Evolutionary conservation across 1,140 invertebrate genomes (phyloP).

Genomic region (Heterodera schachtii): DNA sequence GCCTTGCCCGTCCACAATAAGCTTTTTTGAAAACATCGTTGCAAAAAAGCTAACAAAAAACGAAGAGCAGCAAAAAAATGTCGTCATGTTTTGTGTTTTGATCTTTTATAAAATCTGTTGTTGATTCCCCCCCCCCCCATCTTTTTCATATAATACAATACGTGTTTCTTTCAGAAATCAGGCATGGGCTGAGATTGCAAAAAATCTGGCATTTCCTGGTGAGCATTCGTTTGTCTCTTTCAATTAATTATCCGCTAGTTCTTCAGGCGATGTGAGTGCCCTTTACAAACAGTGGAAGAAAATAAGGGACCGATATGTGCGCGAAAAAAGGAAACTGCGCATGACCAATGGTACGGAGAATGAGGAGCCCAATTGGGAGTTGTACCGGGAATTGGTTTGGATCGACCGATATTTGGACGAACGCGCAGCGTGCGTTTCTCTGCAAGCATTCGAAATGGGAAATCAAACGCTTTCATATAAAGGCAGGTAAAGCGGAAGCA

Average conservation of each 20-base stretch:
- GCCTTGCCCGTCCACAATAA: too few relatives aligned
- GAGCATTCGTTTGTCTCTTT: neutral
- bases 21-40: too few relatives aligned
- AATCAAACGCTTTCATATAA: conserved; percentile 19
- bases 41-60: too few relatives aligned
- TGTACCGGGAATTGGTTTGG: conserved; percentile 44
- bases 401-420: conserved; percentile 48
- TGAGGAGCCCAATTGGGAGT: conserved; percentile 39
- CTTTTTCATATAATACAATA: neutral
- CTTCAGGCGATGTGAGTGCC: conserved; percentile 41
- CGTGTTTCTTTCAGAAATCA: conserved; percentile 12
- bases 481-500: conserved; percentile 43
- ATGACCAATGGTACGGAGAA: conserved; percentile 30
- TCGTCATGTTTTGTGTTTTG: too few relatives aligned
- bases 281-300: conserved; percentile 54
- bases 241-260: neutral
- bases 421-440: conserved; percentile 35
- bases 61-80: too few relatives aligned
- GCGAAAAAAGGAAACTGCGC: conserved; percentile 48
- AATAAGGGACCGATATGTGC: conserved; percentile 42
- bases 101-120: too few relatives aligned
- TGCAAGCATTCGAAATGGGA: neutral
- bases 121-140: too few relatives aligned
- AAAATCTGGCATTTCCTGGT: conserved; percentile 45
- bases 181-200: conserved; percentile 43